Base-by-base conservation (phyloP, 2,888 invertebrate genomes). In the Chesias legatella region DNA sequence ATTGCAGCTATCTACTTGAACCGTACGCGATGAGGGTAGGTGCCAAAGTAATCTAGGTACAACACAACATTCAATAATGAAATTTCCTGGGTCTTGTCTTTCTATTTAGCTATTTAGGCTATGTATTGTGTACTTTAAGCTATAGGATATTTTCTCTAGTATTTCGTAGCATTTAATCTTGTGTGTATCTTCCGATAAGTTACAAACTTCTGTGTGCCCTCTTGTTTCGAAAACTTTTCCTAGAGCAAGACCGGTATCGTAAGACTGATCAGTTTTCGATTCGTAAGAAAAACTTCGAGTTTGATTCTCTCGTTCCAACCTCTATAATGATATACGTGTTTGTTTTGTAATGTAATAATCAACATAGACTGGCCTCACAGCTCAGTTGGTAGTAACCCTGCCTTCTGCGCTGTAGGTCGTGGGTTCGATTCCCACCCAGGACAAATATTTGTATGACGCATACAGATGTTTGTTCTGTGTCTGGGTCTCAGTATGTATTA, bases 171-270 rank as follows among this genome's bases (percentile, higher is more conserved):
- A 39, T 51, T 48, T 52, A 44, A 43, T 33, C 43, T 55, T 50
- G 33, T 35, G 44, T 53, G 46, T 48, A 55, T 47, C 36, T 48
- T 49, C 38, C 35, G 25, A 35, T 52, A 29, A 37, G 43, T 55
- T 52, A 20, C 10, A 24, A 49, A 36, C 34, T 33, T 36, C 20
- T 33, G 26, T 36, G 35, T 33, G 28, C 24, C 35, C 25, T 36
- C 42, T 49, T 48, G 10, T 34, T 47, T 45, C 29, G n/a, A 31
- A 43, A 47, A 45, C 35, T 31, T 57, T 53, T 44, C 41, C 34
- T 38, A 40, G 34, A 54, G 54, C 56, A 48, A 43, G 42, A 51
- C 58, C 55, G 58, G 56, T 59, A 52, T 48, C 43, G 54, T 45
- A 39, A 40, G 50, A 35, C 39, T 43, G 33, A 33, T 1, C 17